Conservation (phyloP, 2,113 vertebrate genomes). For the Capra hircus region DNA sequence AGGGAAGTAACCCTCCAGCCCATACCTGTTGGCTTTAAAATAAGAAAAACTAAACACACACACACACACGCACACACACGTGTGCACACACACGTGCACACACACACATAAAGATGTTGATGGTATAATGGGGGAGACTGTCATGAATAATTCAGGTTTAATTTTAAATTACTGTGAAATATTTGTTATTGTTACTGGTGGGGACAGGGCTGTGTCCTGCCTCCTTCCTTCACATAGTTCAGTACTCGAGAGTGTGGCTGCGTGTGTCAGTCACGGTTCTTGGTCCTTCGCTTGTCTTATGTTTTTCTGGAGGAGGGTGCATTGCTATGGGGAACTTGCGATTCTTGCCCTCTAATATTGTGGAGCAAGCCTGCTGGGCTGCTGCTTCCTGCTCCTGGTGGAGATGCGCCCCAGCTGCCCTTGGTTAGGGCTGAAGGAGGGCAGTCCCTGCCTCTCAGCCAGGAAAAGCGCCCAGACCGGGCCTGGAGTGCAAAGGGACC, state of each 20-base stretch:
- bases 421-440: neutral
- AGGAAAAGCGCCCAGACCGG: neutral
- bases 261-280: neutral
- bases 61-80: rapidly evolving
- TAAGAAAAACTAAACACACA: neutral
- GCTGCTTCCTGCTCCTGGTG: neutral
- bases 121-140: neutral
- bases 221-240: neutral
- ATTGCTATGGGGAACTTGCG: rapidly evolving
- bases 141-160: neutral
- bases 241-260: neutral
- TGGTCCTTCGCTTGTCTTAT: neutral
- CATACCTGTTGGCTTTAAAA: neutral
- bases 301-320: neutral
- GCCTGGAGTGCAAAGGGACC: rapidly evolving
- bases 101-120: neutral
- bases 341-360: neutral
- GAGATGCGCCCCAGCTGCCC: rapidly evolving
- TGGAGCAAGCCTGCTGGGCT: neutral
- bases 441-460: neutral
- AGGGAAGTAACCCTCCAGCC: neutral
- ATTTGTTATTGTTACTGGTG: neutral
- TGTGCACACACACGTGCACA: rapidly evolving
- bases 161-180: neutral
- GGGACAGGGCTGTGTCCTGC: neutral